Evolutionary conservation across 35 echinoderm and acorn worm genomes (phyloP).

Genomic region (Lytechinus pictus): DNA sequence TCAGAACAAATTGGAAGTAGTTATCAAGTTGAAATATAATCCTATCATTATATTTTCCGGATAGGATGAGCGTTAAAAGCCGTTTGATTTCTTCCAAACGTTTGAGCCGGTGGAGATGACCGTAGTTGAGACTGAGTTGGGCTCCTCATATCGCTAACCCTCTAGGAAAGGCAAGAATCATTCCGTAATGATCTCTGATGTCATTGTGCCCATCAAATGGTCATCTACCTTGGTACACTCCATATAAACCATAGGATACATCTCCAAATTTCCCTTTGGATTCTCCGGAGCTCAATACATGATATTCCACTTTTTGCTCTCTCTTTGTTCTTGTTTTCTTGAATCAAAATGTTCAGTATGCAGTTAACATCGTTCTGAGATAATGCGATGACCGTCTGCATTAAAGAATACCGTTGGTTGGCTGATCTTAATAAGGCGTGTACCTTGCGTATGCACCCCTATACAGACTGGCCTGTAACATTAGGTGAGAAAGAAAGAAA

Average conservation of each 20-base stretch:
- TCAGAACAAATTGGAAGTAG: slow-evolving; percentile 34
- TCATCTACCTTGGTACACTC: not conserved
- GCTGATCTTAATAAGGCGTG: slow-evolving; percentile 64
- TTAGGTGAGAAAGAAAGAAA: slow-evolving; percentile 18
- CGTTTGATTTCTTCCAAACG: slow-evolving; percentile 2
- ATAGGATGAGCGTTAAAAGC: not conserved
- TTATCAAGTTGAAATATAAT: not conserved
- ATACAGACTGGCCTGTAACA: slow-evolving; percentile 57
- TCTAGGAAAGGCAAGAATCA: not conserved
- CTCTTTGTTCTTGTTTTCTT: slow-evolving; percentile 5
- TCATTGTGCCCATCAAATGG: not conserved
- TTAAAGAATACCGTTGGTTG: slow-evolving; percentile 22
- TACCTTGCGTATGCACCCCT: slow-evolving; percentile 73
- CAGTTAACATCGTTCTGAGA: not conserved
- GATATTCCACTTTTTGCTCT: not conserved
- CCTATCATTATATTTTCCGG: not conserved
- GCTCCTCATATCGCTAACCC: not conserved
- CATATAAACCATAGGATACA: not conserved
- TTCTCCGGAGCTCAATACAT: not conserved
- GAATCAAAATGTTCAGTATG: slow-evolving; percentile 13
- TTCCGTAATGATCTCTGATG: not conserved
- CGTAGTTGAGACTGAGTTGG: not conserved
- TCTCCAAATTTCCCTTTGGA: not conserved
- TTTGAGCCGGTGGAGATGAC: not conserved
- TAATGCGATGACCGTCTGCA: not conserved